Base-by-base conservation (phyloP, 1,140 invertebrate genomes). In the Steinernema khuongi region DNA sequence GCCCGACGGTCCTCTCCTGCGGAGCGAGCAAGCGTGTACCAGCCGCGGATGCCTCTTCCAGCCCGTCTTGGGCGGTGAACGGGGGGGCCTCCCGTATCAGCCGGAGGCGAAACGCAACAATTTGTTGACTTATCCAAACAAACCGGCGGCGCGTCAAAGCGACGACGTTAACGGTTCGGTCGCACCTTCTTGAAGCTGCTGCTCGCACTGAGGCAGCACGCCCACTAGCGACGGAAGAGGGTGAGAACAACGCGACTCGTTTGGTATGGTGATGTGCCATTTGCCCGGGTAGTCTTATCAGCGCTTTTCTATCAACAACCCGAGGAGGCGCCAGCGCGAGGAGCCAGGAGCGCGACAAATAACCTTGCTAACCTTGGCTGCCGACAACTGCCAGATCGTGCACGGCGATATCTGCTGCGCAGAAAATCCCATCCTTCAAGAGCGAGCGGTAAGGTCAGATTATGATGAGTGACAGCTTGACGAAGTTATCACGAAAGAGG, bases 341-440 rank as follows among this genome's bases (percentile, higher is more conserved):
- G 50, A 41, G 36, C 50, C 4, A 14, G 50, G 26, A 60, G 50
- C 50, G 50, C 22, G 50, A 60, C 50, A 60, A 60, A 60, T 60
- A 60, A 60, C 50, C 50, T 60, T 60, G 50, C 50, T 60, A 60
- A 60, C 50, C 50, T 60, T 60, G 50, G 50, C 14, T 26, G 50
- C 14, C 19, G 22, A 60, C 50, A 11, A 26, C 50, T 60, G 50
- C 22, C 50, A 60, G 50, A 60, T 60, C 50, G 50, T 60, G 11
- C 19, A 60, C 11, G 22, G 50, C 50, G 50, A 60, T 60, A 60
- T 60, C 50, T 60, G 50, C 50, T 26, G 50, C 50, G 50, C 50
- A 60, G 26, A 60, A 60, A 60, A 60, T 60, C 50, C 50, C 50
- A 60, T 60, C 50, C 19, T 14, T 60, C 19, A 7, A 60, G 22